These are phyloP conservation scores for Sebastes diploproa DNA, from an alignment of 2,797 vertebrate genomes.

Conservation along the genomic window DNA sequence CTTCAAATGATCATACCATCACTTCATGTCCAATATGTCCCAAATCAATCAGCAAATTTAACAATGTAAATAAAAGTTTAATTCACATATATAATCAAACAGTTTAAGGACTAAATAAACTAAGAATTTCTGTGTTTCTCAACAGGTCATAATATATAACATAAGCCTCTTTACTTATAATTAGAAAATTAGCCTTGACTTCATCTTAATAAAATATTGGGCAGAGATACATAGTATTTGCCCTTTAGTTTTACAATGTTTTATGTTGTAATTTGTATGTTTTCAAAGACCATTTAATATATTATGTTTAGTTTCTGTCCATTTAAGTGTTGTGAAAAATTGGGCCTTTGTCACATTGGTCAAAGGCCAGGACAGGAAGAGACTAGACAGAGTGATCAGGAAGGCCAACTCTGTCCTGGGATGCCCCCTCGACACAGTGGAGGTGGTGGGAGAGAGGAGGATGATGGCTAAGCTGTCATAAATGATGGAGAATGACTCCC, in stretches of 20 bases:
- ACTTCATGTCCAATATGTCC: neutral
- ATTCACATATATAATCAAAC: neutral
- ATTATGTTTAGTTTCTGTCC: neutral
- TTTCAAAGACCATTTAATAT: neutral
- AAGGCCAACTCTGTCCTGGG: no score
- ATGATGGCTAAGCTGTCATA: no score
- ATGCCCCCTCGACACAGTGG: no score
- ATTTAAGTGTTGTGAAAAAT: neutral
- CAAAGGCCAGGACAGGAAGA: no score
- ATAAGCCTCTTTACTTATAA: neutral
- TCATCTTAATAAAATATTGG: neutral
- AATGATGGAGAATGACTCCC: no score
- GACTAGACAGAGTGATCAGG: no score
- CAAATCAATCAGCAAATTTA: neutral
- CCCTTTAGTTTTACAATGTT: neutral
- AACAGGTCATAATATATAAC: neutral
- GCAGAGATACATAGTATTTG: neutral
- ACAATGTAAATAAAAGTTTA: neutral
- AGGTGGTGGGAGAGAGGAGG: no score
- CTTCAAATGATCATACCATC: neutral
- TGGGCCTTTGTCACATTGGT: neutral
- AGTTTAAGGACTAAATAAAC: neutral
- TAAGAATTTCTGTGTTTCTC: neutral
- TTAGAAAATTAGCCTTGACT: neutral
- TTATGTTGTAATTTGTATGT: neutral